phyloP scores from a whole-genome alignment of 2,113 vertebrate genomes.

The Neoarius graeffei region DNA sequence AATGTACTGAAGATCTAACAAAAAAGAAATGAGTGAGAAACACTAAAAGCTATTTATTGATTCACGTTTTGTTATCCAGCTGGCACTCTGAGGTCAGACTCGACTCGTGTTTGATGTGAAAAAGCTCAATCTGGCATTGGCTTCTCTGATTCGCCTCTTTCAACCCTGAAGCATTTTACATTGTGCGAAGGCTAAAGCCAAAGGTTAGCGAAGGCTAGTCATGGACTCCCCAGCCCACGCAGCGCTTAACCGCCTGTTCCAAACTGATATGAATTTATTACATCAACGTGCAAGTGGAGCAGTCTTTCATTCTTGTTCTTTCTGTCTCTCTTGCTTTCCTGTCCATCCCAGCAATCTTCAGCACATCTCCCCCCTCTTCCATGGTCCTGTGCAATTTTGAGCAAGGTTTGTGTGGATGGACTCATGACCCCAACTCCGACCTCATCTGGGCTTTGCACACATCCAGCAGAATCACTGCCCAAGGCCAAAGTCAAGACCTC shows the following conservation, averaged over 20 bases:
- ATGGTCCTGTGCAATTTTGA: slow-evolving; percentile 90
- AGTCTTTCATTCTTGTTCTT: not conserved
- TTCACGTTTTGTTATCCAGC: not conserved
- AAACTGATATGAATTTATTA: slow-evolving; percentile 39
- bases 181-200: not conserved
- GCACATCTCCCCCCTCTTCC: slow-evolving; percentile 64
- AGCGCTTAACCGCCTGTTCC: slow-evolving; percentile 26
- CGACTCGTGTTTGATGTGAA: not conserved
- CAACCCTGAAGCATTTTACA: slow-evolving; percentile 5
- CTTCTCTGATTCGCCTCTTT: not conserved
- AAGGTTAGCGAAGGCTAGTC: slow-evolving; percentile 29
- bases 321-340: slow-evolving; percentile 30
- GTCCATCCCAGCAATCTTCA: slow-evolving; percentile 53
- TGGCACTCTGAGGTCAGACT: not conserved
- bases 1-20: not conserved
- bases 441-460: slow-evolving; percentile 82
- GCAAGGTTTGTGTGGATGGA: slow-evolving; percentile 86
- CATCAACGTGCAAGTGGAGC: not conserved
- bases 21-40: not conserved
- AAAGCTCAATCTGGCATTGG: not conserved
- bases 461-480: slow-evolving; percentile 56
- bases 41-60: not conserved
- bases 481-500: slow-evolving; percentile 70
- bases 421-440: slow-evolving; percentile 79
- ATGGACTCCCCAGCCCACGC: slow-evolving; percentile 28